These are phyloP conservation scores for Hemitrygon akajei DNA, from an alignment of 2,797 vertebrate genomes.

Conservation along the genomic window DNA sequence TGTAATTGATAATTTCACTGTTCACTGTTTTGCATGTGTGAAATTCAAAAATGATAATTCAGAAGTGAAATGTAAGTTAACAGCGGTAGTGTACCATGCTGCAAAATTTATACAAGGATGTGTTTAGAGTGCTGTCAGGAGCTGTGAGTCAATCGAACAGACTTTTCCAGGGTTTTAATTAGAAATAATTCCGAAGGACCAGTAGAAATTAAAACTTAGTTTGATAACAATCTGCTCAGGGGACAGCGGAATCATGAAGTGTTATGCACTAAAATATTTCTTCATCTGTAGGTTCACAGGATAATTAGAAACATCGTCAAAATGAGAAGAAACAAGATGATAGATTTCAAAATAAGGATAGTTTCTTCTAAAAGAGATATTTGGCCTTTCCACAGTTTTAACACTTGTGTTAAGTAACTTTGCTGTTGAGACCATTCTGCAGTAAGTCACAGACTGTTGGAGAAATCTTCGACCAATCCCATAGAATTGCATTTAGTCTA, in stretches of 20 bases:
- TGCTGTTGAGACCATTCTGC: background rate
- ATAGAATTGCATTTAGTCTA: background rate
- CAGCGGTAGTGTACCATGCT: background rate
- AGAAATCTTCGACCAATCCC: background rate
- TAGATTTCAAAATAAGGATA: background rate
- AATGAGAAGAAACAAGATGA: background rate
- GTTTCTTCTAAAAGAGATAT: background rate
- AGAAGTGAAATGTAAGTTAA: conserved; percentile 22
- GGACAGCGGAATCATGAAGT: background rate
- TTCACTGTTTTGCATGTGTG: conserved; percentile 20
- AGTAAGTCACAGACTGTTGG: background rate
- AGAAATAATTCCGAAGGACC: background rate
- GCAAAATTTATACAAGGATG: background rate
- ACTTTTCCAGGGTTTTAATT: background rate
- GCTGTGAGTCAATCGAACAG: background rate
- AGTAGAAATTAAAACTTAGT: background rate
- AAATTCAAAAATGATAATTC: conserved; percentile 29
- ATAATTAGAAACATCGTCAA: background rate
- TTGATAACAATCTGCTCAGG: background rate
- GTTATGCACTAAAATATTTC: too few species aligned
- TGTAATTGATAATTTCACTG: conserved; percentile 6
- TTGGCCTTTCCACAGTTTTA: background rate
- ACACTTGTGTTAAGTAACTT: background rate
- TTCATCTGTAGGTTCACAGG: background rate
- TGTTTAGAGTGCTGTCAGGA: background rate